These are phyloP conservation scores for Gallinago jamesoni DNA, from an alignment of 2,113 vertebrate species.

Conservation along the genomic window DNA sequence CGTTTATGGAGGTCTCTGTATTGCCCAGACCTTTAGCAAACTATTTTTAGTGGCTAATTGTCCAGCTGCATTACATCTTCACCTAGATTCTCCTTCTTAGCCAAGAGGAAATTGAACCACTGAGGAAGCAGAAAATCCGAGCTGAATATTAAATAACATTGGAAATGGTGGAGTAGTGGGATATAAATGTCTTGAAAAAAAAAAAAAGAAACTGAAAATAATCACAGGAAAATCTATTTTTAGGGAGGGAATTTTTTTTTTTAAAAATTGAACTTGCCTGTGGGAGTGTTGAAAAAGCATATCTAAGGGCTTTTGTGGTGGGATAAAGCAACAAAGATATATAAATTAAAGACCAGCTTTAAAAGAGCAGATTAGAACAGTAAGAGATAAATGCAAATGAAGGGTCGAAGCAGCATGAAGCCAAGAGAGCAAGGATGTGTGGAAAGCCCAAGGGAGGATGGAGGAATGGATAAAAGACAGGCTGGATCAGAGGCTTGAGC, in stretches of 20 bases:
- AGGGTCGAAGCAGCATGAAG: background rate
- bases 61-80: constrained; percentile 45
- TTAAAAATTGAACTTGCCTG: background rate
- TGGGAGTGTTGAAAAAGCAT: background rate
- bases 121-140: background rate
- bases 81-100: constrained; percentile 18
- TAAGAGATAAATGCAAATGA: constrained; percentile 30
- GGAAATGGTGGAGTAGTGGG: background rate
- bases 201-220: background rate
- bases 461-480: constrained; percentile 21
- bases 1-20: background rate
- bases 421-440: background rate
- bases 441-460: constrained; percentile 6
- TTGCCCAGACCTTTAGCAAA: background rate
- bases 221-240: background rate
- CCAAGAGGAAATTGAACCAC: constrained; percentile 10
- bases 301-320: background rate
- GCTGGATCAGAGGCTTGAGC: background rate
- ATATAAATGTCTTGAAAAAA: background rate
- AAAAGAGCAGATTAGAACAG: constrained; percentile 28
- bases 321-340: constrained; percentile 23
- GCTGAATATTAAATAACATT: background rate
- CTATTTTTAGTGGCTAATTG: constrained; percentile 64
- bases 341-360: background rate
- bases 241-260: background rate